These are phyloP conservation scores for Premnoplex brunnescens DNA, from an alignment of 2,797 vertebrate genomes.

Conservation along the genomic window DNA sequence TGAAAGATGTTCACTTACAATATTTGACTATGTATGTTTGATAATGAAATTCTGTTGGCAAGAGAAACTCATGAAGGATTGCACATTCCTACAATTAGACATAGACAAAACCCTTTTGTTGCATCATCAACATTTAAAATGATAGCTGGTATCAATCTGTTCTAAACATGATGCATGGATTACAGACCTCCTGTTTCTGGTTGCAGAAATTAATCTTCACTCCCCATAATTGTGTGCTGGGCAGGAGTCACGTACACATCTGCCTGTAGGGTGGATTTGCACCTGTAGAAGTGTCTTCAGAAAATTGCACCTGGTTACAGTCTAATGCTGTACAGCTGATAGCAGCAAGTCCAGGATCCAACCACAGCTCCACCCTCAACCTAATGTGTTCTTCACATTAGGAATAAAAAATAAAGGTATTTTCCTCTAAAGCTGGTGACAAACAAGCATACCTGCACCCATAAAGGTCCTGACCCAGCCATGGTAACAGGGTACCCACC, in stretches of 20 bases:
- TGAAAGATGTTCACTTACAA: neutral
- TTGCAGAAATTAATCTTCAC: neutral
- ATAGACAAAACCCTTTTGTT: neutral
- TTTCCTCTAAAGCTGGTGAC: neutral
- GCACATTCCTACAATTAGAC: neutral
- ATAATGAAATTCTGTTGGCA: neutral
- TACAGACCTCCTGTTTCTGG: neutral
- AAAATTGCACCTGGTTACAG: neutral
- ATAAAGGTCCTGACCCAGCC: neutral
- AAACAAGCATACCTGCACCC: neutral
- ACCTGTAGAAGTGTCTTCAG: neutral
- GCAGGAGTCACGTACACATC: neutral
- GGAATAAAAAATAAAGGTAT: neutral
- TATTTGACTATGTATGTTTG: neutral
- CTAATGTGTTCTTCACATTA: neutral
- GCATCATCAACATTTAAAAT: neutral
- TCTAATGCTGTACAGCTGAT: neutral
- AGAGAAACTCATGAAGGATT: neutral
- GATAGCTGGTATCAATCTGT: neutral
- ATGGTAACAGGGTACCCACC: neutral
- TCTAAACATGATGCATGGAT: neutral
- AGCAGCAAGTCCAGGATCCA: neutral
- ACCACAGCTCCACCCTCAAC: neutral
- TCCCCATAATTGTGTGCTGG: neutral
- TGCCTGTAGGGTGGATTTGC: neutral